These are phyloP conservation scores for Peromyscus attwateri DNA, from an alignment of 2,797 vertebrate species.

Conservation along the genomic window DNA sequence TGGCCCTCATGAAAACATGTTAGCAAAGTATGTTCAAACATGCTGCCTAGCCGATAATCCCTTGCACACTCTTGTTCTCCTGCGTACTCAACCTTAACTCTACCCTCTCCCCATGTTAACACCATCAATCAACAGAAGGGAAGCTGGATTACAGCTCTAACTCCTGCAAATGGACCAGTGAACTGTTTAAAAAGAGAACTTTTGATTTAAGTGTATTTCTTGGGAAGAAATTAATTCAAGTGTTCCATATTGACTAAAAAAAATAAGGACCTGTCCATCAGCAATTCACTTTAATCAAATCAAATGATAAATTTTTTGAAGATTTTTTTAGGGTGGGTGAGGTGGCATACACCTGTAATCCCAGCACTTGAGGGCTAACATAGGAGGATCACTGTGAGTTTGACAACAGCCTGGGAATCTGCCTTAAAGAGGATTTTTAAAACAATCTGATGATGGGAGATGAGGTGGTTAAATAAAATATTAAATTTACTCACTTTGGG, in stretches of 20 bases:
- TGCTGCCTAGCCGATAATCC: not conserved
- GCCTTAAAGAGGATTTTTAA: not conserved
- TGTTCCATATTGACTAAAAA: not conserved
- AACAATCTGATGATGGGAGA: not conserved
- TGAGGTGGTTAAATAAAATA: conserved; percentile 2
- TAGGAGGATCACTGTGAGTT: not conserved
- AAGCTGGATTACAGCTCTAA: not conserved
- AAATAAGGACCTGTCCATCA: not conserved
- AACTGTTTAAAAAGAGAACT: conserved; percentile 50
- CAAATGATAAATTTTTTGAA: not conserved
- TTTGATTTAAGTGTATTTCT: not conserved
- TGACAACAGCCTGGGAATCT: not conserved
- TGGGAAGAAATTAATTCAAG: conserved; percentile 42
- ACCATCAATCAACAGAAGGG: conserved; percentile 36
- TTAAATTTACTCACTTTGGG: not conserved
- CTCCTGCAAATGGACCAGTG: conserved; percentile 32
- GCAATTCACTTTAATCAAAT: conserved; percentile 47
- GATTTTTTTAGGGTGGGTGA: not conserved
- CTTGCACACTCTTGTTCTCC: conserved; percentile 1
- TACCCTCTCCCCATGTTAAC: not conserved
- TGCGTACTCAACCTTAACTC: conserved; percentile 33
- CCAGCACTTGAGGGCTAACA: not conserved
- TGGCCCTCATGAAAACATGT: conserved; percentile 22
- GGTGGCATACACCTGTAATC: not conserved
- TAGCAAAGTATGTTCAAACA: conserved; percentile 45